Base-by-base conservation (phyloP, 1,140 invertebrate genomes). In the Lutraria rhynchaena region DNA sequence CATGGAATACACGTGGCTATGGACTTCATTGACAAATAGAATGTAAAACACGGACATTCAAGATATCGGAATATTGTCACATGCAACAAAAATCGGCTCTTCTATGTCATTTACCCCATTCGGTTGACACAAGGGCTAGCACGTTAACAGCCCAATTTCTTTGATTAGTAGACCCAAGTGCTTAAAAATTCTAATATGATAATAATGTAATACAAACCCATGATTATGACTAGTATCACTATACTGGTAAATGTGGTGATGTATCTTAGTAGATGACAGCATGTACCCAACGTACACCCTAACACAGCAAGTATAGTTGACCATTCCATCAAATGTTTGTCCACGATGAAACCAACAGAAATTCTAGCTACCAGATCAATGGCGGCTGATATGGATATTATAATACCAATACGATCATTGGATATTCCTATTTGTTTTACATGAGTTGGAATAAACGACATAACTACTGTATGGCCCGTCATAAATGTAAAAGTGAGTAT, bases 351-450 rank as follows among this genome's bases (percentile, higher is more conserved):
- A 15, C 70, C 70, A 17, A 74, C 13, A 27, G 19, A 7, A 35
- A 74, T 74, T 37, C 35, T 74, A 11, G 70, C 5, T 4, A 74
- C 24, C 9, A 74, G 17, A 31, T 57, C 51, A 22, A 58, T 31
- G 13, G 31, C 70, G 3, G 53, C 70, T 22, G 27, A 17, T 11
- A 74, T 31, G 9, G 70, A 55, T 7, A 74, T 37, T 2, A 31
- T n/a, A 27, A 37, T 37, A 0, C 51, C 70, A 35, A 74, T 74
- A n/a, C 58, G 51, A 33, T 55, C 33, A 55, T 74, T 74, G 11
- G 51, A 22, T 37, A 58, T 41, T 24, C 53, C 53, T 29, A 74
- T 49, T 15, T 74, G 51, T 55, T 58, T 57, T 11, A 31, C 51
- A 41, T 58, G 35, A 7, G 51, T 17, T 3, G 70, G 53, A 4